Evolutionary conservation across 2,888 invertebrate species (phyloP), one percentile per base, ranked within the genome.

Genomic region (Mantis religiosa): DNA sequence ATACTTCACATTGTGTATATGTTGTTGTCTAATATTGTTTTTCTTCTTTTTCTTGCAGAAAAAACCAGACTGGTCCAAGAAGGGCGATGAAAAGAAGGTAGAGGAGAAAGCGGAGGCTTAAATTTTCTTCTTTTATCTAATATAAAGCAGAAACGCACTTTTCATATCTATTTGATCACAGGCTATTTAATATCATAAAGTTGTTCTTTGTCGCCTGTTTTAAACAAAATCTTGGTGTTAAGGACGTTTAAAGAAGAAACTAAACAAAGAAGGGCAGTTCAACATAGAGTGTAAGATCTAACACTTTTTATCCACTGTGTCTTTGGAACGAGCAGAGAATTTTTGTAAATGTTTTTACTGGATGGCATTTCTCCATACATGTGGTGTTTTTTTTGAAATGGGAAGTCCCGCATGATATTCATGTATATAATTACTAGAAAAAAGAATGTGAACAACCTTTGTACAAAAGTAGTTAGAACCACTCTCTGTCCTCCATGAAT

Each of bases 61-160:
- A 95, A 98, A 98, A 20, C 97, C 98, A 92, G 98, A 98, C 95
- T 98, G 98, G 98, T 97, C 98, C 93, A 98, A 98, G 96, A 97
- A 97, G 93, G 97, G 97, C 93, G 97, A 97, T 92, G 96, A 96
- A 94, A 95, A 95, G 95, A 97, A 97, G 96, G 96, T 95, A 95
- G 97, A 97, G 95, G 97, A 96, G 95, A 97, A 96, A 93, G 96
- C 96, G 94, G 97, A 97, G 95, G 97, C 97, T 96, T 97, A 96
- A 97, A 94, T 93, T 93, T 93, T 20, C 54, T 71, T 71, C 54
- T 71, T 54, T 71, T 71, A 71, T 71, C 4, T 71, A 20, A 20
- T 71, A 71, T 6, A 71, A 71, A 71, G 0, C 25, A 71, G 20
- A 71, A 71, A 20, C 54, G 25, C 54, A 71, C 6, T 25, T 54